phyloP scores from a whole-genome alignment of 2,797 vertebrate species.

The Lutjanus argentimaculatus region DNA sequence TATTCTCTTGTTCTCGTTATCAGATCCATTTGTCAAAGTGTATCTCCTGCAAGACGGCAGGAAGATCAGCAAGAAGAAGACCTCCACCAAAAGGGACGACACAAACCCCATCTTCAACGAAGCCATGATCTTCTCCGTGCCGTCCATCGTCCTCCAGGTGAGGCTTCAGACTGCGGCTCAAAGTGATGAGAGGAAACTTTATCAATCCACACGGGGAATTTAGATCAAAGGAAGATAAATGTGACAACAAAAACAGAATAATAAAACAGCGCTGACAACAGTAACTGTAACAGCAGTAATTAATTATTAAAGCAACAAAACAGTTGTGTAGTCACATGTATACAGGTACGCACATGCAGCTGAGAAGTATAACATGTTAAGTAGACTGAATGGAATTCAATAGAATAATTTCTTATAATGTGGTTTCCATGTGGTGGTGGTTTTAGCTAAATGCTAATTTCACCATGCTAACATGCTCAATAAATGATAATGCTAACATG shows the following conservation, averaged over 20 bases:
- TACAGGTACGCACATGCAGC: background rate
- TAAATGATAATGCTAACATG: background rate
- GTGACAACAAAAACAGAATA: background rate
- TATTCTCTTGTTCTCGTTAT: background rate
- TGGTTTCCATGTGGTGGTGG: background rate
- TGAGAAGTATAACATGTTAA: background rate
- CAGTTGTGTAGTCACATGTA: background rate
- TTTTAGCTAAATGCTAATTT: background rate
- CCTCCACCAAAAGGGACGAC: conserved; percentile 94
- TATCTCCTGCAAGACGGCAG: conserved; percentile 97
- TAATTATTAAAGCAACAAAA: background rate
- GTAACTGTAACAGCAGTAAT: background rate
- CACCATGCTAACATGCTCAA: background rate
- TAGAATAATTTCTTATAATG: background rate
- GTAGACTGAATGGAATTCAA: background rate
- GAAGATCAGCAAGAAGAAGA: conserved; percentile 99
- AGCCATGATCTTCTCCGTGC: conserved; percentile 99
- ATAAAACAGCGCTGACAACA: background rate
- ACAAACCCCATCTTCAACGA: conserved; percentile 98
- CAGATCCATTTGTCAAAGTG: conserved; percentile 98
- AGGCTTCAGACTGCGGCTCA: conserved; percentile 18
- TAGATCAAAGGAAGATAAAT: conserved; percentile 12
- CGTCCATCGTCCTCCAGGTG: conserved; percentile 95
- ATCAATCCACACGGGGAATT: background rate
- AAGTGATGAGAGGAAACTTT: background rate